phyloP scores from a whole-genome alignment of 2,113 vertebrate genomes.

The Engraulis encrasicolus region DNA sequence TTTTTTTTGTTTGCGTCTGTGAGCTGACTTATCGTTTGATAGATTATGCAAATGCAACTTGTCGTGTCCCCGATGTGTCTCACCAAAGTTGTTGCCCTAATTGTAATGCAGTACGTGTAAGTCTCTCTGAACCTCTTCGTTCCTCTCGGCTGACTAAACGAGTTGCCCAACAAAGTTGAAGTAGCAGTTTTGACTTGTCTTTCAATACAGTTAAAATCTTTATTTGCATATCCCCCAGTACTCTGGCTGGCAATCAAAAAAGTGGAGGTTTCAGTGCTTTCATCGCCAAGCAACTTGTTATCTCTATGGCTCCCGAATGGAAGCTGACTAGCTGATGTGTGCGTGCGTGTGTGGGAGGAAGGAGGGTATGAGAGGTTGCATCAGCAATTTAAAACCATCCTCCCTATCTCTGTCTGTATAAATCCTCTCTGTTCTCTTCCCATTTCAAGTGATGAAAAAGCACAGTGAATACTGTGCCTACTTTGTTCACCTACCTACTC shows the following conservation, averaged over 20 bases:
- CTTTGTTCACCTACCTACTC: no score
- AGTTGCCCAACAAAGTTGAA: not conserved
- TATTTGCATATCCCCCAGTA: not conserved
- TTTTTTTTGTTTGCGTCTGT: not conserved
- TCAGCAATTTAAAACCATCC: no score
- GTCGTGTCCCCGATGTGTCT: not conserved
- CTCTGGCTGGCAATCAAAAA: not conserved
- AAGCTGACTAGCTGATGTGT: no score
- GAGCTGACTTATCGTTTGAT: not conserved
- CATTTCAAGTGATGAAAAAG: no score
- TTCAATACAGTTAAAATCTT: not conserved
- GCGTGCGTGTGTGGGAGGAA: not conserved
- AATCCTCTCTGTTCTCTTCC: no score
- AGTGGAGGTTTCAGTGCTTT: no score
- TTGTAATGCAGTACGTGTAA: not conserved
- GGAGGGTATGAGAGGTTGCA: no score
- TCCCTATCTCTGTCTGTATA: no score
- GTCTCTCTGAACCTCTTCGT: not conserved
- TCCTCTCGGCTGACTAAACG: not conserved
- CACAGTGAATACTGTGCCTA: not conserved
- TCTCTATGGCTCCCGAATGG: no score
- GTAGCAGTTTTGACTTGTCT: not conserved
- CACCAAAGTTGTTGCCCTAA: not conserved
- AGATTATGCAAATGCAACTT: not conserved
- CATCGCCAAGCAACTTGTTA: no score